phyloP scores from a whole-genome alignment of 2,888 invertebrate species.

The Brenthis daphne region DNA sequence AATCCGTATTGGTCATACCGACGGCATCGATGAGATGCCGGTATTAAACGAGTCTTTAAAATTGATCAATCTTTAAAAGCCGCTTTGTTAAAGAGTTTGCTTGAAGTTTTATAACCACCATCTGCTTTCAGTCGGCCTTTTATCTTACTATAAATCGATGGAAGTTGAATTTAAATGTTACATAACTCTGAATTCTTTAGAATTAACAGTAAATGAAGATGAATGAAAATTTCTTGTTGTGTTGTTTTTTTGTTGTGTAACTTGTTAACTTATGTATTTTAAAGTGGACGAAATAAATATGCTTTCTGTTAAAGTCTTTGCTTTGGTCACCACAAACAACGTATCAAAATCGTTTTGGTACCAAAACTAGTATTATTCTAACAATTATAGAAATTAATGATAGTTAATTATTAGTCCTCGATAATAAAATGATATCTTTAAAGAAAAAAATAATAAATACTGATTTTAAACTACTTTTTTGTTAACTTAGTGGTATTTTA shows the following conservation, averaged over 20 bases:
- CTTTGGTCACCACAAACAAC: no score
- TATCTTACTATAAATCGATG: constrained; percentile 8
- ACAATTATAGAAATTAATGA: no score
- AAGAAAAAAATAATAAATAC: no score
- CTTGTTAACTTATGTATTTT: background rate
- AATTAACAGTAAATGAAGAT: background rate
- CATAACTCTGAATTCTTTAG: background rate
- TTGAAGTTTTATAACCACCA: constrained; percentile 18
- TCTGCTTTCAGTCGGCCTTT: constrained; percentile 15
- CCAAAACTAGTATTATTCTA: no score
- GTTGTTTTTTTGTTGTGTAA: background rate
- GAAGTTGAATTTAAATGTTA: constrained; percentile 6
- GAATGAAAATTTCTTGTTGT: background rate
- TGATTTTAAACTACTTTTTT: no score
- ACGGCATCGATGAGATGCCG: background rate
- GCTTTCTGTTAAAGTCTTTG: no score
- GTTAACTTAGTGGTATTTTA: no score
- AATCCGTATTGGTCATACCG: background rate
- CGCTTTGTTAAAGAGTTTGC: constrained; percentile 19
- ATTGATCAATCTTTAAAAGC: constrained; percentile 19
- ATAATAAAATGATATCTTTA: no score
- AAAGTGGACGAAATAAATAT: no score
- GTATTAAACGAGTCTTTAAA: constrained; percentile 18
- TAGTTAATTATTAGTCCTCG: no score
- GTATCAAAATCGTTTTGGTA: no score